Percentiles rank a stretch among this genome's conserved stretches.
These are phyloP conservation scores for Pterophyllum scalare DNA, from an alignment of 2,113 vertebrate genomes.

Conservation along the genomic window DNA sequence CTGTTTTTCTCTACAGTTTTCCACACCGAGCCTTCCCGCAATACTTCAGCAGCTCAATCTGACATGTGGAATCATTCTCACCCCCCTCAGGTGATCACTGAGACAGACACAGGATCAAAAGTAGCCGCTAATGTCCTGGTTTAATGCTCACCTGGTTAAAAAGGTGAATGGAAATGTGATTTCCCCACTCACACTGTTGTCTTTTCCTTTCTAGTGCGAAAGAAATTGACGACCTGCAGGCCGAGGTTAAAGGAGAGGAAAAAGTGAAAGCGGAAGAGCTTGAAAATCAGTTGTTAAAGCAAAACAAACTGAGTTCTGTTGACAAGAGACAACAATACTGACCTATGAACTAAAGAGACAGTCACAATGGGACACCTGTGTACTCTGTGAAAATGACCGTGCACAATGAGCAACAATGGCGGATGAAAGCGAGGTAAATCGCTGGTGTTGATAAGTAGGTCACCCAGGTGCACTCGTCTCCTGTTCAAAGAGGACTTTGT, in stretches of 20 bases:
- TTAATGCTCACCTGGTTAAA: not conserved
- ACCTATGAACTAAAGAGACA: not conserved
- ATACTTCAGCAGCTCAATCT: slow-evolving; percentile 94
- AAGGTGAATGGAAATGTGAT: not conserved
- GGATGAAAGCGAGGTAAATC: not conserved
- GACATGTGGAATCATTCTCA: slow-evolving; percentile 91
- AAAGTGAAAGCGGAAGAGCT: slow-evolving; percentile 83
- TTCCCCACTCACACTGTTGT: not conserved
- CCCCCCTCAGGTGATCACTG: slow-evolving; percentile 87
- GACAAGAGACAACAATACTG: slow-evolving; percentile 5
- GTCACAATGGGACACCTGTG: not conserved
- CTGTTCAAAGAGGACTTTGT: slow-evolving; percentile 13
- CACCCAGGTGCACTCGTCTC: not conserved
- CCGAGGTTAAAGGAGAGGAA: slow-evolving; percentile 72
- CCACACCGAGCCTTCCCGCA: slow-evolving; percentile 86
- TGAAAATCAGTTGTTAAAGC: slow-evolving; percentile 56
- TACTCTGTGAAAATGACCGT: not conserved
- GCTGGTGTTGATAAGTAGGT: not conserved
- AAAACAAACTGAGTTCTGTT: slow-evolving; percentile 6
- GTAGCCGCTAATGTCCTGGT: not conserved
- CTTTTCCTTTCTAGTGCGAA: slow-evolving; percentile 81
- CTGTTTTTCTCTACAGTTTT: slow-evolving; percentile 79
- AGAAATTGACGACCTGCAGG: slow-evolving; percentile 88
- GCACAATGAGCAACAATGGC: not conserved
- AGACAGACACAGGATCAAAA: not conserved